Evolutionary conservation across 1,140 invertebrate genomes (phyloP), one percentile per base, ranked within the genome.

Genomic region (Drosophila erecta): DNA sequence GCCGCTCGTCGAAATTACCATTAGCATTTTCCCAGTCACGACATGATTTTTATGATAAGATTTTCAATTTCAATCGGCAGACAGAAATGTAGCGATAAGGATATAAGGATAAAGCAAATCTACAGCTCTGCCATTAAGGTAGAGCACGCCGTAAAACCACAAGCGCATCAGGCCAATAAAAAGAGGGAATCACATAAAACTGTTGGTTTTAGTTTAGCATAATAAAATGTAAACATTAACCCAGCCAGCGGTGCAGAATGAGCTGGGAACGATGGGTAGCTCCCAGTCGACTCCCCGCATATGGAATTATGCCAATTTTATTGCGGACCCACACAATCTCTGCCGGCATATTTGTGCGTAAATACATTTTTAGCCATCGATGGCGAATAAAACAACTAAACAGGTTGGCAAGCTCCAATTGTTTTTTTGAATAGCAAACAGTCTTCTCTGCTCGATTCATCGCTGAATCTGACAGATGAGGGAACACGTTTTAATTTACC

Each of bases 161-260:
- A 27, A 33, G 38, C 64, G 51, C 27, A 83, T 61, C 74, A 77
- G 38, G 51, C 54, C 81, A 76, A 84, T 79, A 79, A 79, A 60
- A 60, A 79, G 15, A 60, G 76, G 66, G 11, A 71, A 60, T 51
- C 61, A 41, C 76, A 84, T 85, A 85, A 84, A 85, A 85, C 62
- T 76, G 71, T 80, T 83, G 66, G 70, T 74, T 61, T 77, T 81
- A 73, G 67, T 81, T 81, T 77, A 77, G 72, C 72, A 80, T 69
- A 85, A 84, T 84, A 84, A 85, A 85, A 76, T 60, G 55, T 65
- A 77, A 85, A 64, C 81, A 76, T 76, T 79, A 80, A 79, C 61
- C 64, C 37, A 41, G 33, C 50, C 61, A 43, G 24, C 41, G 44
- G 44, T 27, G 56, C 60, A 41, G 37, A 46, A 56, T 69, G 33